Evolutionary conservation across 2,113 vertebrate species (phyloP).

Genomic region (Lepus europaeus): DNA sequence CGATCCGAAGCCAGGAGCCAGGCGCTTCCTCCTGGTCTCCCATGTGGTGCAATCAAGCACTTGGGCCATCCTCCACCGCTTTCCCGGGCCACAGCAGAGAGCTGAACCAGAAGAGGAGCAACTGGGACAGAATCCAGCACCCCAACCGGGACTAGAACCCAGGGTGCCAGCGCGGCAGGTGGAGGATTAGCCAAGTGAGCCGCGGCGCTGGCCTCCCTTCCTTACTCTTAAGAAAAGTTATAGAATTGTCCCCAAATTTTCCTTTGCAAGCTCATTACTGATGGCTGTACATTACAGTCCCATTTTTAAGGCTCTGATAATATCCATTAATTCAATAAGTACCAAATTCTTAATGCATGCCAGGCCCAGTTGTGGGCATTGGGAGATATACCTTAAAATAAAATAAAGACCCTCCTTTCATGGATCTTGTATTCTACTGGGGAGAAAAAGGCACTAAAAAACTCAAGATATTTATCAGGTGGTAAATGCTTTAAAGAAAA

Average conservation of each 20-base stretch:
- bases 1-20: too few relatives aligned
- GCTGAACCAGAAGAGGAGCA: too few relatives aligned
- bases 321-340: constrained; percentile 36
- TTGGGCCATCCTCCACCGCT: too few relatives aligned
- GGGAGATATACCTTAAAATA: not conserved
- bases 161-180: too few relatives aligned
- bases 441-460: constrained; percentile 11
- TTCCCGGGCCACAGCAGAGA: too few relatives aligned
- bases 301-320: constrained; percentile 3
- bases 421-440: not conserved
- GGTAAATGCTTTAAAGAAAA: constrained; percentile 35
- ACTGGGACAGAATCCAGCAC: too few relatives aligned
- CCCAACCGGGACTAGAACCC: too few relatives aligned
- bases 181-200: too few relatives aligned
- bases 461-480: constrained; percentile 28
- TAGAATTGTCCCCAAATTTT: constrained; percentile 3
- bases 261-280: not conserved
- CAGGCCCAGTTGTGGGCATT: not conserved
- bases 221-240: constrained; percentile 17
- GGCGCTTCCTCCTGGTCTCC: too few relatives aligned
- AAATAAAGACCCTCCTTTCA: constrained; percentile 2
- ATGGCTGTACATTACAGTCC: not conserved
- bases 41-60: too few relatives aligned
- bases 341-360: not conserved
- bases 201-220: not conserved